Base-by-base conservation (phyloP, 2,888 invertebrate genomes). In the Malthinus seriepunctatus region DNA sequence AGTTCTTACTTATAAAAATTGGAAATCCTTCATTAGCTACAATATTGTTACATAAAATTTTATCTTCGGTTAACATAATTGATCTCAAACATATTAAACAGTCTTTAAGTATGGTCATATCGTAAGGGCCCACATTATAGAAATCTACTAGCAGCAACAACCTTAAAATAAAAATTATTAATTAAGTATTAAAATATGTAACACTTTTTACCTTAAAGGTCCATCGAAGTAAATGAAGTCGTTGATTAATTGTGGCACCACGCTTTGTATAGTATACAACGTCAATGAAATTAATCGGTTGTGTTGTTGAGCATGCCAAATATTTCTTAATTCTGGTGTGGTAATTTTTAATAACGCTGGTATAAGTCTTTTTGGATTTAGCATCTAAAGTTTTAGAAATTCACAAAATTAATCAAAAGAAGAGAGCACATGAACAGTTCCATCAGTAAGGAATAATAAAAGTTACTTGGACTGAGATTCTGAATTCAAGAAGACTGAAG, bases 211-310 rank as follows among this genome's bases (percentile, higher is more conserved):
- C 77, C 67, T 72, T 15, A 56, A 5, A 2, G 71, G 62, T n/a
- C 75, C 77, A 14, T 67, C 56, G 37, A 61, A 12, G 15, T 65
- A 61, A 2, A 73, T 39, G 56, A 78, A 78, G 51, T 74, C 71
- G 8, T 65, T 49, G 0, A 71, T 66, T 51, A 76, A 65, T 62
- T 66, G 68, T 4, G 71, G 67, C 3, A 65, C 70, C 34, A 77
- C 49, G 32, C 60, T 50, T 2, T 69, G 54, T 12, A 78, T 55
- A 5, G 71, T 67, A 51, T 68, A 60, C 38, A 74, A 54, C 0
- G 72, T 69, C 9, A 71, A 67, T 6, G 64, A 65, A 44, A 70
- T 69, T 11, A 78, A 60, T 39, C 70, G 63, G 64, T 69, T 70
- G 49, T 67, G 70, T 52, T 75, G 69, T 15, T 67, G 56, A 0